Percentiles rank a stretch among this genome's conserved stretches.
These are phyloP conservation scores for Chrysopa pallens DNA, from an alignment of 1,140 invertebrate genomes.

Conservation along the genomic window DNA sequence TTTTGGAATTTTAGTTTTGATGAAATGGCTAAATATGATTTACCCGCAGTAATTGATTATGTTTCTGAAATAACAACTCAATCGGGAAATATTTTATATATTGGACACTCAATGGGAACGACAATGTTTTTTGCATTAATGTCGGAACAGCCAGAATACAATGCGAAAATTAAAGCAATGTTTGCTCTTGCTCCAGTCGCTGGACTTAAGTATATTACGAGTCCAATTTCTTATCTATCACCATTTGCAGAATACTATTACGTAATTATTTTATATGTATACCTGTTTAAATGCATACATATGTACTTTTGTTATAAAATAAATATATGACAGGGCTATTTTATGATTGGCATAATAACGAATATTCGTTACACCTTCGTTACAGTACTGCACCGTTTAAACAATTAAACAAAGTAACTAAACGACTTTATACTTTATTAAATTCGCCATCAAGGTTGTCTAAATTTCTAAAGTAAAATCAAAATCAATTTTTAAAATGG, in stretches of 20 bases:
- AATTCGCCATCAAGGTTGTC: too few species aligned
- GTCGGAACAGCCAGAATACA: conserved; percentile 27
- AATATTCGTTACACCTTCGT: too few species aligned
- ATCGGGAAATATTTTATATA: neutral
- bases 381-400: too few species aligned
- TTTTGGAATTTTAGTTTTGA: conserved; percentile 36
- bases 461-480: too few species aligned
- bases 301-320: neutral
- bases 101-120: conserved; percentile 30
- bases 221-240: conserved; percentile 25
- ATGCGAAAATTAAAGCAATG: conserved; percentile 26
- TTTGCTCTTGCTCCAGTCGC: conserved; percentile 35
- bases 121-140: conserved; percentile 30
- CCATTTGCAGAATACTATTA: conserved; percentile 28
- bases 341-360: too few species aligned
- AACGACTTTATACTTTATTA: too few species aligned
- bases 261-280: neutral
- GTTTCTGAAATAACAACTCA: conserved; percentile 29
- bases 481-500: too few species aligned
- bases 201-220: conserved; percentile 17
- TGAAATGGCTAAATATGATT: conserved; percentile 43
- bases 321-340: neutral
- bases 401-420: too few species aligned
- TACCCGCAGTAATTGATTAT: conserved; percentile 40
- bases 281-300: neutral